Evolutionary conservation across 2,888 invertebrate species (phyloP).

Genomic region (Agrochola litura): DNA sequence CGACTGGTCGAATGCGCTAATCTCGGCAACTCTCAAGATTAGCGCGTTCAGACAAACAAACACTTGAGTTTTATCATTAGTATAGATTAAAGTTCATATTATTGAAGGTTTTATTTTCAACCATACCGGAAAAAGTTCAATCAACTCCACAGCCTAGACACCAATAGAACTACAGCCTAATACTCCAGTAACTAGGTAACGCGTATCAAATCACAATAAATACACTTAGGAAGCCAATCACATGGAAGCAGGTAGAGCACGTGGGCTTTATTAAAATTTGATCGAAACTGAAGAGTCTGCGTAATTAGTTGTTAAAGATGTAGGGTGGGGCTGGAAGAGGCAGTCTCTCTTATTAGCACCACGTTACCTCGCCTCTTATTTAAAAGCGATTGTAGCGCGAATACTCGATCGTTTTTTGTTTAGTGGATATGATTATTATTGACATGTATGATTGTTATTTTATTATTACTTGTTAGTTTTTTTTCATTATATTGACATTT

Average conservation of each 20-base stretch:
- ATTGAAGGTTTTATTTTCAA: no score
- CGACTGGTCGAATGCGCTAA: no score
- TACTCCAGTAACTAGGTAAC: constrained; percentile 19
- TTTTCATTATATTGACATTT: no score
- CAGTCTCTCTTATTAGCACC: not conserved
- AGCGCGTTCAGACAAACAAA: no score
- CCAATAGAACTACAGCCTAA: not conserved
- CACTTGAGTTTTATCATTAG: no score
- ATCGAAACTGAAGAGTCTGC: constrained; percentile 46
- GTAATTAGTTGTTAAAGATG: constrained; percentile 25
- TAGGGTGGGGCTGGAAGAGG: not conserved
- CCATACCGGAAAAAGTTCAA: not conserved
- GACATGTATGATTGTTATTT: no score
- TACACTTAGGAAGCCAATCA: constrained; percentile 45
- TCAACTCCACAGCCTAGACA: not conserved
- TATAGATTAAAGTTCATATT: no score
- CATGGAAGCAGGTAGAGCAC: constrained; percentile 21
- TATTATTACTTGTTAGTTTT: no score
- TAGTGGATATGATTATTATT: no score
- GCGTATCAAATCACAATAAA: constrained; percentile 19
- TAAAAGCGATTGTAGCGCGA: no score
- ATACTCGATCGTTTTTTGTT: no score
- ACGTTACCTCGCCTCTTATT: not conserved
- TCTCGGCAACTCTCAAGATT: no score
- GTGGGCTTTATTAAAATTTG: constrained; percentile 53